Evolutionary conservation across 2,888 invertebrate species (phyloP).

Genomic region (Venustoraphidia nigricollis): DNA sequence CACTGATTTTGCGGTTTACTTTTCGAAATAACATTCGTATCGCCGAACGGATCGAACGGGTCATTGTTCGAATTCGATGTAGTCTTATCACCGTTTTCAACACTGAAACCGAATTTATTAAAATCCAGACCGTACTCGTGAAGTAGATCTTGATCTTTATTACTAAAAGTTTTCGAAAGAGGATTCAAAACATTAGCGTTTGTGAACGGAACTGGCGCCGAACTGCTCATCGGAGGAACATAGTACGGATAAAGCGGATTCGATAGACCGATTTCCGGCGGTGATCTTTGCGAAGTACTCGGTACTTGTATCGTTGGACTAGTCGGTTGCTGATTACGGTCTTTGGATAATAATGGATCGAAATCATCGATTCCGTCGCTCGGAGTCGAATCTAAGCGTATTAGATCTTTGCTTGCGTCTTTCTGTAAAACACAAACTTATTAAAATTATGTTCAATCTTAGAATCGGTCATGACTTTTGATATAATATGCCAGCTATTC

Average conservation of each 20-base stretch:
- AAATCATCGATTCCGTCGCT: conserved; percentile 48
- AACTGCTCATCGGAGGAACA: conserved; percentile 18
- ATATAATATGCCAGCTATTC: no score
- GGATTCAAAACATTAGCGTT: conserved; percentile 35
- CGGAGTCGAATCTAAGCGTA: conserved; percentile 47
- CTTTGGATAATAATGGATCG: conserved; percentile 41
- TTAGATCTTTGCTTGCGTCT: conserved; percentile 39
- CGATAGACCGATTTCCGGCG: conserved; percentile 30
- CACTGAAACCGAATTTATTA: conserved; percentile 31
- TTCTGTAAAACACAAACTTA: conserved; percentile 16
- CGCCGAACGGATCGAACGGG: conserved; percentile 19
- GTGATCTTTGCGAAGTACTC: conserved; percentile 24
- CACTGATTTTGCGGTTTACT: conserved; percentile 36
- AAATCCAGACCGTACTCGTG: conserved; percentile 63
- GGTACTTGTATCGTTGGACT: conserved; percentile 15
- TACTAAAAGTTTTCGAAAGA: conserved; percentile 19
- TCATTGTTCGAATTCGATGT: conserved; percentile 19
- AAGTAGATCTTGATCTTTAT: conserved; percentile 47
- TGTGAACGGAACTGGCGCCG: conserved; percentile 34
- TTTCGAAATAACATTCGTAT: conserved; percentile 3
- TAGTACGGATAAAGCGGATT: conserved; percentile 34
- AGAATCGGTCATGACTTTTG: not conserved
- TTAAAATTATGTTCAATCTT: not conserved
- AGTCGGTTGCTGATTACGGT: conserved; percentile 19
- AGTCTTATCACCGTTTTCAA: conserved; percentile 21